A percentile compares a stretch with the other conserved stretches of the same genome.
Evolutionary conservation across 1,140 invertebrate genomes (phyloP).

Genomic region (Lordiphosa stackelbergi): DNA sequence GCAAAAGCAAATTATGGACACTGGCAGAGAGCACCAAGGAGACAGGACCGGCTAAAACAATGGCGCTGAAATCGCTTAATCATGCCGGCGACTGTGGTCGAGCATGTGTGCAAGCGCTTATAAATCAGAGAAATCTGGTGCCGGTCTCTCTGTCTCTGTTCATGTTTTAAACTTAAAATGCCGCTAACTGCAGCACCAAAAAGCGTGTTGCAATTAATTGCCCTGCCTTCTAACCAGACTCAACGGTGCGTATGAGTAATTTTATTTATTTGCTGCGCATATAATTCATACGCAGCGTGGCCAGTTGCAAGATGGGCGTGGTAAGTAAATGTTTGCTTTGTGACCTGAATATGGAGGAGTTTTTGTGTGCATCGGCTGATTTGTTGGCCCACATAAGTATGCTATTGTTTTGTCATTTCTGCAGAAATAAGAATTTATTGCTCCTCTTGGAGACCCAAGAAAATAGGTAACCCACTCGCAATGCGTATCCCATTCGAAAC

Average conservation of each 20-base stretch:
- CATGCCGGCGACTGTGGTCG: slow-evolving; percentile 61
- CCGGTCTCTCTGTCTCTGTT: slow-evolving; percentile 20
- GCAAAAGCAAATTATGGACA: slow-evolving; percentile 57
- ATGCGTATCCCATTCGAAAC: too few relatives aligned
- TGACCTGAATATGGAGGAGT: not conserved
- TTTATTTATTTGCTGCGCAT: slow-evolving; percentile 35
- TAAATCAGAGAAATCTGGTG: slow-evolving; percentile 54
- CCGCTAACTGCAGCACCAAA: slow-evolving; percentile 26
- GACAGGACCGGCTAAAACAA: slow-evolving; percentile 55
- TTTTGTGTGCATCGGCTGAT: too few relatives aligned
- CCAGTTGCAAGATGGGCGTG: not conserved
- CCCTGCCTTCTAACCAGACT: slow-evolving; percentile 17
- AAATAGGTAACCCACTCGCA: too few relatives aligned
- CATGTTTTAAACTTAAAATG: slow-evolving; percentile 41
- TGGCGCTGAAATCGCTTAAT: slow-evolving; percentile 73
- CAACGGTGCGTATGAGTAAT: slow-evolving; percentile 60
- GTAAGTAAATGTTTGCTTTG: slow-evolving; percentile 1
- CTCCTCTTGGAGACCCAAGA: too few relatives aligned
- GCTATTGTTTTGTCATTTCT: too few relatives aligned
- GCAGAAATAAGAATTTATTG: too few relatives aligned
- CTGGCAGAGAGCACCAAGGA: slow-evolving; percentile 3
- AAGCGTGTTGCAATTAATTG: slow-evolving; percentile 63
- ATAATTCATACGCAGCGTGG: slow-evolving; percentile 21
- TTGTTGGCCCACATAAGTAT: too few relatives aligned
- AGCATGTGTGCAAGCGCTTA: slow-evolving; percentile 57